These are phyloP conservation scores for Atopsyche davidsoni DNA, from an alignment of 1,140 invertebrate genomes.

Conservation along the genomic window DNA sequence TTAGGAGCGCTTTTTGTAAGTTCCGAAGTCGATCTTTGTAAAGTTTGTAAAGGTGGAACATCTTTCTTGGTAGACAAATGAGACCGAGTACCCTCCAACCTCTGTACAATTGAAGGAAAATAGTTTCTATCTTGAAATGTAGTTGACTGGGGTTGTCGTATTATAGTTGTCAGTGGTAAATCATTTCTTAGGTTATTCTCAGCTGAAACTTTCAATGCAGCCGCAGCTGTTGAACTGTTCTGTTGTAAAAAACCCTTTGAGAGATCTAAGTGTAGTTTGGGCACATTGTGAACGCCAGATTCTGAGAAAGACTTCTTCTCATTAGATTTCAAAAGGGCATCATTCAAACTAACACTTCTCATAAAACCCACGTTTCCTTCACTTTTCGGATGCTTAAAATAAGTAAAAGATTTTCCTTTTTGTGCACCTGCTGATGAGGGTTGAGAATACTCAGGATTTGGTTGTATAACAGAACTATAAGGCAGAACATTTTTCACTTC, in stretches of 20 bases:
- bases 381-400: too few relatives aligned
- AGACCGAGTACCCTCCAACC: not conserved
- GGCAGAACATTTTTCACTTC: not conserved
- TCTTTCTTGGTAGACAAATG: slow-evolving; percentile 7
- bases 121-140: slow-evolving; percentile 1
- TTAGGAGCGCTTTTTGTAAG: not conserved
- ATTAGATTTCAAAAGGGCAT: not conserved
- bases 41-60: slow-evolving; percentile 18
- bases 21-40: slow-evolving; percentile 9
- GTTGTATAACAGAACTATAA: slow-evolving; percentile 27
- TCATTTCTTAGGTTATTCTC: slow-evolving; percentile 10
- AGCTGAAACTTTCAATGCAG: slow-evolving; percentile 15
- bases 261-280: slow-evolving; percentile 13
- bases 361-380: too few relatives aligned
- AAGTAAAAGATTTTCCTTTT: slow-evolving; percentile 1
- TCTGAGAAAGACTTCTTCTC: not conserved
- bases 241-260: slow-evolving; percentile 8
- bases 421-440: not conserved
- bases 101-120: not conserved
- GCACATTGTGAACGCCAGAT: not conserved
- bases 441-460: slow-evolving; percentile 23
- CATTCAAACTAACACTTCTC: not conserved
- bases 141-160: slow-evolving; percentile 14
- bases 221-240: not conserved
- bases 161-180: slow-evolving; percentile 13